Conservation (phyloP, 2,113 vertebrate genomes). For the Prunella himalayana region DNA sequence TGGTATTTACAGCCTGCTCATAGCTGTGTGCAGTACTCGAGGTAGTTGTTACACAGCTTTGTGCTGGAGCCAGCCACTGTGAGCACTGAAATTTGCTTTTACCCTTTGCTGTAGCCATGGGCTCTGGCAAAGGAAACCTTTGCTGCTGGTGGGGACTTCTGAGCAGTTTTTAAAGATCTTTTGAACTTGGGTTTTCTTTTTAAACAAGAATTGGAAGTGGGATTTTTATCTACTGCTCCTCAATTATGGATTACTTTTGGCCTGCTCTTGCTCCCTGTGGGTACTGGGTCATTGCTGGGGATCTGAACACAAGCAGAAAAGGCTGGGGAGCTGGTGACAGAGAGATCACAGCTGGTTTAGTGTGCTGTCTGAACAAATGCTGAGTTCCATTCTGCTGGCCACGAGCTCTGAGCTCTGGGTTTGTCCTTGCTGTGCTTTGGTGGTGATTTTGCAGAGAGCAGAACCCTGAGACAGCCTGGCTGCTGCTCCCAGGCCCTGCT, state of each 20-base stretch:
- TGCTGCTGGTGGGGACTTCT: neutral
- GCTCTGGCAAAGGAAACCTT: neutral
- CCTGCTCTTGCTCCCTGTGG: neutral
- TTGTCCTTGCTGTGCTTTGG: neutral
- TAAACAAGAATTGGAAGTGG: neutral
- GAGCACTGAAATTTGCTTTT: neutral
- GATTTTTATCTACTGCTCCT: neutral
- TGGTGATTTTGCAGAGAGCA: neutral
- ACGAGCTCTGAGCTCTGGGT: accelerated
- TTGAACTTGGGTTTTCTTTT: neutral
- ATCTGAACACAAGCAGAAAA: neutral
- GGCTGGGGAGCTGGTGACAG: neutral
- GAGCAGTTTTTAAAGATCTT: neutral
- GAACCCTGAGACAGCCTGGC: neutral
- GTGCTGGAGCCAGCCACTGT: neutral
- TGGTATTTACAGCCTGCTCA: neutral
- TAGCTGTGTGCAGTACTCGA: neutral
- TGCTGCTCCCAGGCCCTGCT: neutral
- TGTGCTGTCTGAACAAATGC: accelerated
- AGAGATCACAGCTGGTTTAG: neutral
- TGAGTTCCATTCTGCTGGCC: neutral
- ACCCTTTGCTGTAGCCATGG: neutral
- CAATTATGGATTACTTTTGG: neutral
- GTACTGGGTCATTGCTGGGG: neutral
- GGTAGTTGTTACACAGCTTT: neutral